Conservation (phyloP, 92 coral and sea anemone species). For the Actinernus sp. region DNA sequence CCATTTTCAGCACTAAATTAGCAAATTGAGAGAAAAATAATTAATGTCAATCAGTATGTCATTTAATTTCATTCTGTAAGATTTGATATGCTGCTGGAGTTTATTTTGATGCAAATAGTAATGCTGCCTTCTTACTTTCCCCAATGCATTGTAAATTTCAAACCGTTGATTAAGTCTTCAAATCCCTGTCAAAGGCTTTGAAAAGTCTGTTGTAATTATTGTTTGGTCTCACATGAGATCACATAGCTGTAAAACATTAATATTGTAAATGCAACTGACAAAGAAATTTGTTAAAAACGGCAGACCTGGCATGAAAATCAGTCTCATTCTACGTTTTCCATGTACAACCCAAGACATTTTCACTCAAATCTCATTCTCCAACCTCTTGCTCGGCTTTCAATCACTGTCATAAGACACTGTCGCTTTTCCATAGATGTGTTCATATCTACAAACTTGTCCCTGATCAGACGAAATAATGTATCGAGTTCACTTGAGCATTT, state of each 20-base stretch:
- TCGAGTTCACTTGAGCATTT: constrained; percentile 10
- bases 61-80: too few relatives aligned
- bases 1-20: too few relatives aligned
- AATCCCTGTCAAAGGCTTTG: too few relatives aligned
- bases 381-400: constrained; percentile 19
- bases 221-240: not conserved
- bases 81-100: too few relatives aligned
- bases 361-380: constrained; percentile 19
- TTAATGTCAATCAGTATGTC: too few relatives aligned
- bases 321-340: not conserved
- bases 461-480: constrained; percentile 4
- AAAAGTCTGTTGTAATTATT: too few relatives aligned
- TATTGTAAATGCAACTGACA: not conserved
- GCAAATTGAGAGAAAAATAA: too few relatives aligned
- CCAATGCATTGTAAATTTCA: too few relatives aligned
- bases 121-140: too few relatives aligned
- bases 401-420: constrained; percentile 1
- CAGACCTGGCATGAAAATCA: not conserved
- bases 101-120: too few relatives aligned
- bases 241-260: not conserved
- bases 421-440: not conserved
- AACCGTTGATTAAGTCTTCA: too few relatives aligned
- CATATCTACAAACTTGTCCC: constrained; percentile 23
- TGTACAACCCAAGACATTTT: not conserved
- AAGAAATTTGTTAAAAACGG: not conserved